Base-by-base conservation (phyloP, 2,797 vertebrate species). In the Macroramphosus scolopax region DNA sequence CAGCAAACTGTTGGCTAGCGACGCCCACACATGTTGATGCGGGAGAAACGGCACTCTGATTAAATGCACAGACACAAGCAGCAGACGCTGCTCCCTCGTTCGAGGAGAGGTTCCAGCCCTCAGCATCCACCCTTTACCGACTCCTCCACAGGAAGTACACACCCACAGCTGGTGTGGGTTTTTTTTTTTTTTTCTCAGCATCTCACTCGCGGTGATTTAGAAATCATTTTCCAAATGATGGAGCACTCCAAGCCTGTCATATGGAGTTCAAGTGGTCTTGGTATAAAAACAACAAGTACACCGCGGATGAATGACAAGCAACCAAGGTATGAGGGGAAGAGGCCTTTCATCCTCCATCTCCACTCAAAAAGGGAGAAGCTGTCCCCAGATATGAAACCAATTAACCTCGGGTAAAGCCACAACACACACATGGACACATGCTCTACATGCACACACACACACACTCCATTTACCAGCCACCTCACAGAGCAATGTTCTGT, bases 361-460 rank as follows among this genome's bases (percentile, higher is more conserved):
- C 35, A 64, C 64, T 61, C 56, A n/a, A 60, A 39, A 48, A 33
- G 34, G 26, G 42, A 54, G 50, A 72, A 72, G 51, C 37, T 62
- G 51, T 72, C 68, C 58, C 57, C 55, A 68, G 54, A 75, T 66
- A 60, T 71, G 53, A 72, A 78, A 74, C 43, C 67, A 84, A 78
- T 83, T 80, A 81, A 64, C 43, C 61, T 14, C n/a, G 17, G 43
- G 56, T 74, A 52, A 63, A 47, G 48, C 55, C 40, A 33, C 46
- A n/a, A 30, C 46, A 52, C 53, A 44, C 17, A 48, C 42, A 29
- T 35, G 24, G n/a, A 17, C 18, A 45, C 16, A 40, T 39, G 43
- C n/a, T n/a, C n/a, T n/a, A n/a, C 34, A 39, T 20, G 13, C 42
- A 39, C 49, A 13, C 12, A 29, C 34, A 5, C 34, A 1, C 13